Evolutionary conservation across 2,113 vertebrate species (phyloP).

Genomic region (Pseudopodoces humilis): DNA sequence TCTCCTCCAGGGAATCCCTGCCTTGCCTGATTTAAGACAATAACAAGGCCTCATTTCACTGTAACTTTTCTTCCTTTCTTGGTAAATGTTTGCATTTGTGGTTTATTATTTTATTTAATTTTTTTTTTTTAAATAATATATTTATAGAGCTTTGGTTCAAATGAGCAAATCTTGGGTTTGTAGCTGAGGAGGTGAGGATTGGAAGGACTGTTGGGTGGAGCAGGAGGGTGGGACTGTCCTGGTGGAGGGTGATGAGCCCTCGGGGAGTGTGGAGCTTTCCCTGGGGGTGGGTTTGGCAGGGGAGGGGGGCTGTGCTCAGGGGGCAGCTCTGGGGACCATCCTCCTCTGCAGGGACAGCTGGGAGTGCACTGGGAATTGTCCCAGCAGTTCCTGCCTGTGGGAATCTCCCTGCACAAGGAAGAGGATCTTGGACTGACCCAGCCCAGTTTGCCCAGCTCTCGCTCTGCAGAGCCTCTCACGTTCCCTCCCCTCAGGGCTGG

Average conservation of each 20-base stretch:
- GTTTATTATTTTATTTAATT: not conserved
- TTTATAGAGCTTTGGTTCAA: conserved; percentile 64
- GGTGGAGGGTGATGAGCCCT: not conserved
- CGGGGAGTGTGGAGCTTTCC: not conserved
- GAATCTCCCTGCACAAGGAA: not conserved
- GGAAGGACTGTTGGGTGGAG: not conserved
- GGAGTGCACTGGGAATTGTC: not conserved
- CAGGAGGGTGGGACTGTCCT: not conserved
- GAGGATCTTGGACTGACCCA: not conserved
- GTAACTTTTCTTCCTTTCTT: conserved; percentile 51
- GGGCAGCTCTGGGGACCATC: not conserved
- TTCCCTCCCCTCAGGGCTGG: not conserved
- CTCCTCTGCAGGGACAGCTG: not conserved
- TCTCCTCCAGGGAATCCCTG: conserved; percentile 4
- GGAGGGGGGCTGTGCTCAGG: not conserved
- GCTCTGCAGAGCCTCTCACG: not conserved
- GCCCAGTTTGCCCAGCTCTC: not conserved
- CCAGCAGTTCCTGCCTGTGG: not conserved
- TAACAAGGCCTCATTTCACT: conserved; percentile 69
- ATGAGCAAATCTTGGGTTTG: conserved; percentile 28
- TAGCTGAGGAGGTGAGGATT: conserved; percentile 20
- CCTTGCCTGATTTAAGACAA: conserved; percentile 37
- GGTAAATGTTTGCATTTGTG: conserved; percentile 65
- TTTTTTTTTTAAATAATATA: conserved; percentile 5
- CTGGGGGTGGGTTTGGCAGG: not conserved